Evolutionary conservation across 1,140 invertebrate species (phyloP).

Genomic region (Liolophura sinensis): DNA sequence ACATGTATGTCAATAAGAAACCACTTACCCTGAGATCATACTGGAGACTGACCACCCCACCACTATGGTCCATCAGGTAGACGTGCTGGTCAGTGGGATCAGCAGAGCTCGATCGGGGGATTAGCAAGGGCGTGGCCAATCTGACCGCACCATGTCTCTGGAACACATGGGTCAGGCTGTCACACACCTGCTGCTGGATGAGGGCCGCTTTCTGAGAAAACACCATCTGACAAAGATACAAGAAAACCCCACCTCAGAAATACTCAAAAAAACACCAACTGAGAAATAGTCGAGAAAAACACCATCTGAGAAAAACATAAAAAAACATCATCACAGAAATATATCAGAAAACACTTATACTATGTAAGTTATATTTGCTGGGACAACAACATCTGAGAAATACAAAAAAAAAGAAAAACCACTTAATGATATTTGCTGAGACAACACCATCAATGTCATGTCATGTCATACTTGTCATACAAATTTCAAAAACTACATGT

Average conservation of each 20-base stretch:
- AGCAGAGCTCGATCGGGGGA: constrained; percentile 67
- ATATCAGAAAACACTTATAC: not conserved
- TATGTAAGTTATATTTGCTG: not conserved
- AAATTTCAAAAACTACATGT: not conserved
- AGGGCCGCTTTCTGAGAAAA: constrained; percentile 28
- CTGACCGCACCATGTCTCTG: constrained; percentile 69
- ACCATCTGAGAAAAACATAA: too few species aligned
- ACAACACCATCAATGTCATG: too few species aligned
- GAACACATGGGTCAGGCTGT: constrained; percentile 41
- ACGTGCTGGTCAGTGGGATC: constrained; percentile 63
- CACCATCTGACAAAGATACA: constrained; percentile 15
- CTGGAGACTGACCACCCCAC: constrained; percentile 78
- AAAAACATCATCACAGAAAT: not conserved
- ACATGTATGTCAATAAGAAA: constrained; percentile 3
- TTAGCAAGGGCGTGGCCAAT: constrained; percentile 75
- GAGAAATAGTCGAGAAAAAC: too few species aligned
- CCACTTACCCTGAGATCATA: constrained; percentile 62
- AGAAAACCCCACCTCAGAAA: not conserved
- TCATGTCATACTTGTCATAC: too few species aligned
- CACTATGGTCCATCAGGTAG: constrained; percentile 80
- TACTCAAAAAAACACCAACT: too few species aligned
- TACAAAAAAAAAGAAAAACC: not conserved
- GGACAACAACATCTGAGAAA: not conserved
- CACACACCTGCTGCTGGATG: constrained; percentile 63
- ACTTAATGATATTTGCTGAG: not conserved